Percentiles rank a stretch among this genome's conserved stretches.
Conservation (phyloP, 2,888 invertebrate species). For the Micoletzkya japonica region DNA sequence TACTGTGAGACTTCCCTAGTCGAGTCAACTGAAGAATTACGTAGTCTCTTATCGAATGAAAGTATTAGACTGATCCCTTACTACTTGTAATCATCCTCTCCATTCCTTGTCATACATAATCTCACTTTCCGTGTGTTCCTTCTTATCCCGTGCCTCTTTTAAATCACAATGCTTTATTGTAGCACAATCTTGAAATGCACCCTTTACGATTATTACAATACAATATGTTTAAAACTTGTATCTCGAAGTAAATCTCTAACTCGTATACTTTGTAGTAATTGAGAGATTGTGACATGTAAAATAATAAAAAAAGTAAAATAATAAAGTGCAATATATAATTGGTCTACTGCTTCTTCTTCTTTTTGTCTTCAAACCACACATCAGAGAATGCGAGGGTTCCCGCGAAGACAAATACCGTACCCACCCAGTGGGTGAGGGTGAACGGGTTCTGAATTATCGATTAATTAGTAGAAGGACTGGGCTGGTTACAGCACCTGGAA, state of each 20-base stretch:
- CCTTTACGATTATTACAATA: too few species aligned
- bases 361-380: conserved; percentile 37
- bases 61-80: conserved; percentile 5
- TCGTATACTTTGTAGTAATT: too few species aligned
- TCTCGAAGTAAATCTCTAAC: too few species aligned
- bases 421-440: conserved; percentile 86
- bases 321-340: too few species aligned
- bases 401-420: conserved; percentile 84
- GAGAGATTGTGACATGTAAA: too few species aligned
- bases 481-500: conserved; percentile 61
- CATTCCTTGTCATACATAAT: too few species aligned
- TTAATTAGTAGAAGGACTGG: not conserved
- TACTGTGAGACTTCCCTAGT: conserved; percentile 20
- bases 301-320: too few species aligned
- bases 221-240: too few species aligned
- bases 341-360: conserved; percentile 33
- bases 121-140: too few species aligned
- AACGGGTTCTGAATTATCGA: conserved; percentile 86
- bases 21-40: not conserved
- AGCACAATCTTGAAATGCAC: not conserved
- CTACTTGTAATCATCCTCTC: conserved; percentile 29
- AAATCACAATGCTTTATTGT: not conserved
- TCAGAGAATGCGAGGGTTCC: conserved; percentile 92
- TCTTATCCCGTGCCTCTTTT: too few species aligned
- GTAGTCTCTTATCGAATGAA: not conserved